phyloP scores from a whole-genome alignment of 2,113 vertebrate genomes.

The Epinephelus fuscoguttatus region DNA sequence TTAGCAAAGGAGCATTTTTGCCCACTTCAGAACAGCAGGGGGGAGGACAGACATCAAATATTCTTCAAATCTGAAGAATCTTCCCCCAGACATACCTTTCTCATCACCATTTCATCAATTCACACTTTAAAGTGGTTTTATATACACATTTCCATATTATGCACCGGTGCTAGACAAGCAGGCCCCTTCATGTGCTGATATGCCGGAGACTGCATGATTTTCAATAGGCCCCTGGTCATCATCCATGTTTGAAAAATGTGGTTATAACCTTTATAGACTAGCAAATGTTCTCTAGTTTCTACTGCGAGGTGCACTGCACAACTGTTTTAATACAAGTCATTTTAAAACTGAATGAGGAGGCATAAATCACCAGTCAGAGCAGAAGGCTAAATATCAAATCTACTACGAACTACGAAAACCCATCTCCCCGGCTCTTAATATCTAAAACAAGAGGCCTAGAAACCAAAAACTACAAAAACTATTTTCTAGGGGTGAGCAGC shows the following conservation, averaged over 20 bases:
- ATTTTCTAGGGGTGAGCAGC: too few species aligned
- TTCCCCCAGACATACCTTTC: neutral
- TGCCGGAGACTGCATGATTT: neutral
- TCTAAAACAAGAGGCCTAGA: neutral
- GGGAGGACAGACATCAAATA: neutral
- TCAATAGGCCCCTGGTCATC: neutral
- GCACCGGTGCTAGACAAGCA: conserved; percentile 1
- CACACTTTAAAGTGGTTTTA: neutral
- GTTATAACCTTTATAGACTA: conserved; percentile 12
- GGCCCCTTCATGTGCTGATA: neutral
- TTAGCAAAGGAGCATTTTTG: neutral
- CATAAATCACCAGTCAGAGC: neutral
- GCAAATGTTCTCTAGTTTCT: conserved; percentile 14
- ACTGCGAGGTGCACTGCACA: neutral
- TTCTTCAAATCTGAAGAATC: neutral
- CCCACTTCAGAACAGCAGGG: conserved; percentile 14
- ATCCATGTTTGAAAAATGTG: neutral
- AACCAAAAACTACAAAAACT: neutral
- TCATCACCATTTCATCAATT: neutral
- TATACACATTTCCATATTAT: neutral
- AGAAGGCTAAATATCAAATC: neutral
- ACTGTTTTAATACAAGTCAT: neutral
- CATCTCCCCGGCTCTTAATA: neutral
- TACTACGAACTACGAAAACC: neutral
- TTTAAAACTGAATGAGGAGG: conserved; percentile 3